phyloP scores from a whole-genome alignment of 2,797 vertebrate genomes.

The Sarcoramphus papa region DNA sequence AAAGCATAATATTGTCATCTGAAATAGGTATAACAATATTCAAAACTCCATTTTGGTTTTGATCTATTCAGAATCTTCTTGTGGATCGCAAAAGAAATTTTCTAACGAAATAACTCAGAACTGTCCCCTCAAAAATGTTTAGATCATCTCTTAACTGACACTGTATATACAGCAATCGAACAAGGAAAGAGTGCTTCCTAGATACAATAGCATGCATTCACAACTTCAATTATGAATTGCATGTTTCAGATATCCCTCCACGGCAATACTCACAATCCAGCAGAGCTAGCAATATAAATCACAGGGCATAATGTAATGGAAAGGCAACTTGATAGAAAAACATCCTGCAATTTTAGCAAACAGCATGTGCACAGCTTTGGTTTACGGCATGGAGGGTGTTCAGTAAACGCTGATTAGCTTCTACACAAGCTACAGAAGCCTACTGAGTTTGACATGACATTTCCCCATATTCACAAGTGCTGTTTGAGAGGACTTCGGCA shows the following conservation, averaged over 20 bases:
- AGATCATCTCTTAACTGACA: background rate
- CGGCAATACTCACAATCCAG: conserved; percentile 37
- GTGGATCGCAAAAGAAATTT: background rate
- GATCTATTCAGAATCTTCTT: background rate
- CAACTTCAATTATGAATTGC: background rate
- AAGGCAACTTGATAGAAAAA: conserved; percentile 36
- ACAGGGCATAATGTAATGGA: background rate
- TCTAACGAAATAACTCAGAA: background rate
- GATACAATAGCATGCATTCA: background rate
- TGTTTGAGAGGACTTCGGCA: background rate
- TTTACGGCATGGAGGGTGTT: background rate
- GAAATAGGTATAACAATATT: background rate
- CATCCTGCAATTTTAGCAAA: conserved; percentile 43
- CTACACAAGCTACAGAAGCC: background rate
- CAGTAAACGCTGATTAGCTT: conserved; percentile 14
- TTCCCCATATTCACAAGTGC: background rate
- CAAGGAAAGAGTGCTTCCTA: background rate
- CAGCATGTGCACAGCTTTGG: background rate
- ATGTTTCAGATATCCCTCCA: conserved; percentile 2
- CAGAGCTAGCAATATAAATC: conserved; percentile 38
- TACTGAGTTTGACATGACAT: background rate
- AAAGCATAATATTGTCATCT: conserved; percentile 14
- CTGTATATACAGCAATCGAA: background rate
- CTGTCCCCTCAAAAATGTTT: background rate
- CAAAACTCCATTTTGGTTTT: conserved; percentile 4